Evolutionary conservation across 37 sponge, comb jelly and placozoan genomes (phyloP).

Genomic region (Oscarella lobularis): DNA sequence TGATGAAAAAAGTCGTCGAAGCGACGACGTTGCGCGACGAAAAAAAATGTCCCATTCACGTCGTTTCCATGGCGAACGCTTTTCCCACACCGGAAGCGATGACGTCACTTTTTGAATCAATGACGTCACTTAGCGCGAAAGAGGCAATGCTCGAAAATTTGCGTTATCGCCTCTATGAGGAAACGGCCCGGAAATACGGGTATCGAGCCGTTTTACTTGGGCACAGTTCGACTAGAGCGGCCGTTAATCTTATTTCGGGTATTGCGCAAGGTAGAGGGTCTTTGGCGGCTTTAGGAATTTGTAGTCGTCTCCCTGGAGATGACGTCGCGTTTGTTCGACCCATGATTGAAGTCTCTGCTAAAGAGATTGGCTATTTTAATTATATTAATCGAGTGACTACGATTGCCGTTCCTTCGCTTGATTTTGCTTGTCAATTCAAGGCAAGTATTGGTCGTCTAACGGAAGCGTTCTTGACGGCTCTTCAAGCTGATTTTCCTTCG

Average conservation of each 20-base stretch:
- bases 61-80: background rate
- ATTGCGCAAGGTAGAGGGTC: conserved; percentile 10
- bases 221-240: conserved; percentile 3
- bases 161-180: conserved; percentile 1
- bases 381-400: background rate
- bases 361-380: conserved; percentile 11
- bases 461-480: conserved; percentile 8
- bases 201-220: conserved; percentile 5
- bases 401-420: conserved; percentile 8
- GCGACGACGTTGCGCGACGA: background rate
- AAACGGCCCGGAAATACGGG: conserved; percentile 9
- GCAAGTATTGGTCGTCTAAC: conserved; percentile 4
- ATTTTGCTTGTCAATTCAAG: background rate
- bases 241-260: background rate
- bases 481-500: conserved; percentile 11
- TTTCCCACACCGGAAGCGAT: background rate
- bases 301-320: no score
- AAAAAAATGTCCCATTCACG: background rate
- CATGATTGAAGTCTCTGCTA: conserved; percentile 3
- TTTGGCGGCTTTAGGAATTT: no score
- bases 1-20: background rate
- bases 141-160: background rate
- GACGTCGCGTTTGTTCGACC: conserved; percentile 8
- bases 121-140: background rate
- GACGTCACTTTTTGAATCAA: background rate